These are phyloP conservation scores for Adelognathus sp. DNA, from an alignment of 2,888 invertebrate species.

Conservation along the genomic window DNA sequence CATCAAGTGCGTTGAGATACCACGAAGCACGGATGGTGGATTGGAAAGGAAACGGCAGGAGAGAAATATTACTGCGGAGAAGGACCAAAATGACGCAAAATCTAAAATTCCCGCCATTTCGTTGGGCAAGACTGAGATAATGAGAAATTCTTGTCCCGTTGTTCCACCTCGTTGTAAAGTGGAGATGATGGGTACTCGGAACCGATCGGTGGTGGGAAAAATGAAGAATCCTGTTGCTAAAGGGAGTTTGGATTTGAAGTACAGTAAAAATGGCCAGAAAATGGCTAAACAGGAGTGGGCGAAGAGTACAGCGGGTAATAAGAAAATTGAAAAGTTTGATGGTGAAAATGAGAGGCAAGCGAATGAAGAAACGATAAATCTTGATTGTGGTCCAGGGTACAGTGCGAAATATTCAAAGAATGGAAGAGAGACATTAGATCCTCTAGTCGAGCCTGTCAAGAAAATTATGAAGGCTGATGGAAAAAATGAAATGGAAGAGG, in stretches of 20 bases:
- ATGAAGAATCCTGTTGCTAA: constrained; percentile 8
- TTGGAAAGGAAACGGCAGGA: background rate
- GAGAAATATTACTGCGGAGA: background rate
- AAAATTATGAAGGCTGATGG: no score
- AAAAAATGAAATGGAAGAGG: background rate
- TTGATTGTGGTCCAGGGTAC: no score
- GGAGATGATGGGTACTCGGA: background rate
- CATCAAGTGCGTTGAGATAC: constrained; percentile 47
- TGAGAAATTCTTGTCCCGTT: constrained; percentile 7
- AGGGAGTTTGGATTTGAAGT: background rate
- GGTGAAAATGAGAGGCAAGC: no score
- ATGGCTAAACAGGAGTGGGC: background rate
- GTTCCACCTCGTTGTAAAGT: background rate
- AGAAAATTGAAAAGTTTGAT: background rate
- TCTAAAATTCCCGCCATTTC: background rate
- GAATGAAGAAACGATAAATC: no score
- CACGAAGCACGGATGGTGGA: background rate
- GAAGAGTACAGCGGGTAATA: background rate
- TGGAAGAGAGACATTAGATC: no score
- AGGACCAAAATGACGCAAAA: background rate
- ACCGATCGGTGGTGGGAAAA: background rate
- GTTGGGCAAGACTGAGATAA: background rate
- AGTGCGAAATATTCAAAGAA: no score
- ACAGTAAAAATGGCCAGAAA: background rate
- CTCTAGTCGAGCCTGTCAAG: no score